Percentiles rank a stretch among this genome's conserved stretches.
Conservation (phyloP, 2,888 invertebrate species). For the Drosophila nr. perissopoda region DNA sequence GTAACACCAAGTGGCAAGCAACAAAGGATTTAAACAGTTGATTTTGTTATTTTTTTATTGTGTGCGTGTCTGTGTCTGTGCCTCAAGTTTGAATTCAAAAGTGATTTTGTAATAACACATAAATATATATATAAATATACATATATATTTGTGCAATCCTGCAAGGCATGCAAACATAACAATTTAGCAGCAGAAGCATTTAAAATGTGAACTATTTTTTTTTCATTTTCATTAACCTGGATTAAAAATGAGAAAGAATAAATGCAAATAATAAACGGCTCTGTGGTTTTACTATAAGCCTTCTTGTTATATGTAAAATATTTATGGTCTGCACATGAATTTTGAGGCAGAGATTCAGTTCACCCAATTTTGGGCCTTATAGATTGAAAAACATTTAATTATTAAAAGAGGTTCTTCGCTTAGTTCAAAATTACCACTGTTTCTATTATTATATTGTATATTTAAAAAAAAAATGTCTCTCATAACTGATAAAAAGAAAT, state of each 20-base stretch:
- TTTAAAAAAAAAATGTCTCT: neutral
- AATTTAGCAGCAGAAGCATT: neutral
- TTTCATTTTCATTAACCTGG: neutral
- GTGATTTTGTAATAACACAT: neutral
- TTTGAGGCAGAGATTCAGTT: neutral
- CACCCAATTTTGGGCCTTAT: no score
- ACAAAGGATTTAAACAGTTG: conserved; percentile 24
- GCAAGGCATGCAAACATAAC: neutral
- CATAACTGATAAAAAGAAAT: neutral
- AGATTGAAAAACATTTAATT: neutral
- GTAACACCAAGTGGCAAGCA: neutral
- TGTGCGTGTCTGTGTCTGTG: conserved; percentile 20
- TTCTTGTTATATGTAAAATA: neutral
- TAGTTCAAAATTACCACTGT: neutral
- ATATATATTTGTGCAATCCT: neutral
- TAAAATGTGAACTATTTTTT: neutral
- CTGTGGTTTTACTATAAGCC: neutral
- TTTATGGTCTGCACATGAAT: neutral
- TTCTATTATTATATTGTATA: neutral
- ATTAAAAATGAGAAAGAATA: neutral
- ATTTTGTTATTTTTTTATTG: conserved; percentile 10
- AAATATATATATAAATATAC: neutral
- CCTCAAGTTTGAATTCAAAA: neutral
- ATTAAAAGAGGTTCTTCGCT: neutral
- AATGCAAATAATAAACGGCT: neutral